Base-by-base conservation (phyloP, 2,888 invertebrate species). In the Blastobasis lacticolella region DNA sequence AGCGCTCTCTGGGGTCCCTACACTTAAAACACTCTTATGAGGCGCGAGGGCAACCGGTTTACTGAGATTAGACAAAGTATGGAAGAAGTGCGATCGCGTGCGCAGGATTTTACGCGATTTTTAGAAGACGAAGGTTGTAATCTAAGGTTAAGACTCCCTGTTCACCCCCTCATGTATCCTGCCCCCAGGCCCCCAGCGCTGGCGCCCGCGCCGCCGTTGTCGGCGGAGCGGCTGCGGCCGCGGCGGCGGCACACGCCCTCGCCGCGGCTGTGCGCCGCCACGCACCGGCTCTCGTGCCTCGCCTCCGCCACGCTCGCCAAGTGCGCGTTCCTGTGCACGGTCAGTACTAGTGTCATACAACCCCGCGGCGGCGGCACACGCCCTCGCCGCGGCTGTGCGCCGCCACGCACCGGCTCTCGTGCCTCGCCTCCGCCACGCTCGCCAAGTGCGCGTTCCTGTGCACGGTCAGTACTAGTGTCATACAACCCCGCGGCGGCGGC, bases 361-460 rank as follows among this genome's bases (percentile, higher is more conserved):
- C n/a, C n/a, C 61, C 62, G 40, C 65, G 76, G 3, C 71, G 78
- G 4, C 69, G 79, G 1, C 79, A 84, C 64, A 54, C 64, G 48
- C 74, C 78, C 1, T 60, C 75, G 54, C 84, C 82, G 46, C 66
- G 93, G 58, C 90, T 95, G 41, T 95, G 96, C 81, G 95, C 97
- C 38, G 94, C 95, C n/a, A 94, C 94, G 41, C 96, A 96, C 77
- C 93, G 96, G 63, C 83, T 96, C 47, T 94, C 94, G 10, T 93
- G 93, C 48, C 83, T 97, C 54, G 97, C 97, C 1, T 96, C 96
- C 7, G 95, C 94, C 6, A 98, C 97, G 40, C 89, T 98, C 55
- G 95, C 97, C 10, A 97, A 98, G 79, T 98, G 97, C 82, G 96
- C 96, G 46, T 99, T 99, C 78, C 89, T 99, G 1, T 97, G 97